These are phyloP conservation scores for Brachionus rotundiformis DNA, from an alignment of 1,140 invertebrate genomes.

Conservation along the genomic window DNA sequence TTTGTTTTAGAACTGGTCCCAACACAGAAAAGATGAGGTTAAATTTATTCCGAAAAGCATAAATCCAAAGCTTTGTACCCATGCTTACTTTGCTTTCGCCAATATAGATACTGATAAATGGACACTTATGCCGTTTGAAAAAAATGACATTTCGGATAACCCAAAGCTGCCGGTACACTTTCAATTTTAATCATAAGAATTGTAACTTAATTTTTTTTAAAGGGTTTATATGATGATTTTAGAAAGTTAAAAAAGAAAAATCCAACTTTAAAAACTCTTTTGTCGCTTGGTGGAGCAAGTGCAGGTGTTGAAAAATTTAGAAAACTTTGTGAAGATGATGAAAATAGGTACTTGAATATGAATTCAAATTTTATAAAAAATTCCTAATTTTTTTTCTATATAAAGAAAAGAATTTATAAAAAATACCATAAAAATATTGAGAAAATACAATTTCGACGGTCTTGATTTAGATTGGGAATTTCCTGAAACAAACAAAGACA, in stretches of 20 bases:
- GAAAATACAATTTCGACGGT: slow-evolving; percentile 90
- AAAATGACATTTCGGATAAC: slow-evolving; percentile 70
- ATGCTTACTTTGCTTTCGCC: slow-evolving; percentile 90
- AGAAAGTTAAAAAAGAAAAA: slow-evolving; percentile 86
- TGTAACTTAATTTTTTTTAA: not conserved
- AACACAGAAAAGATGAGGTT: slow-evolving; percentile 79
- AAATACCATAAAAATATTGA: slow-evolving; percentile 76
- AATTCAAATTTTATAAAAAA: not conserved
- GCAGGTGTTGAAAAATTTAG: slow-evolving; percentile 77
- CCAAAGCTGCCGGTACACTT: not conserved
- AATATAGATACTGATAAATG: slow-evolving; percentile 75
- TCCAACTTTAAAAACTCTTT: slow-evolving; percentile 83
- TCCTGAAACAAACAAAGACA: slow-evolving; percentile 78
- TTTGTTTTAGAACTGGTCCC: slow-evolving; percentile 74
- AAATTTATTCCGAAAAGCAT: slow-evolving; percentile 84
- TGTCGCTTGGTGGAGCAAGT: slow-evolving; percentile 94
- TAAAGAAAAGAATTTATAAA: slow-evolving; percentile 55
- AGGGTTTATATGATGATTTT: slow-evolving; percentile 72
- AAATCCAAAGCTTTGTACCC: slow-evolving; percentile 82
- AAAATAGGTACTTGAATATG: slow-evolving; percentile 53
- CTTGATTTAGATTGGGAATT: slow-evolving; percentile 96
- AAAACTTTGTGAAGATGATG: slow-evolving; percentile 54
- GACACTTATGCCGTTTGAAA: slow-evolving; percentile 72
- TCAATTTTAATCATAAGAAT: no score
- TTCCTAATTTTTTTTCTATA: not conserved